Evolutionary conservation across 2,113 vertebrate species (phyloP), one percentile per base, ranked within the genome.

Genomic region (Nothocercus nigrocapillus): DNA sequence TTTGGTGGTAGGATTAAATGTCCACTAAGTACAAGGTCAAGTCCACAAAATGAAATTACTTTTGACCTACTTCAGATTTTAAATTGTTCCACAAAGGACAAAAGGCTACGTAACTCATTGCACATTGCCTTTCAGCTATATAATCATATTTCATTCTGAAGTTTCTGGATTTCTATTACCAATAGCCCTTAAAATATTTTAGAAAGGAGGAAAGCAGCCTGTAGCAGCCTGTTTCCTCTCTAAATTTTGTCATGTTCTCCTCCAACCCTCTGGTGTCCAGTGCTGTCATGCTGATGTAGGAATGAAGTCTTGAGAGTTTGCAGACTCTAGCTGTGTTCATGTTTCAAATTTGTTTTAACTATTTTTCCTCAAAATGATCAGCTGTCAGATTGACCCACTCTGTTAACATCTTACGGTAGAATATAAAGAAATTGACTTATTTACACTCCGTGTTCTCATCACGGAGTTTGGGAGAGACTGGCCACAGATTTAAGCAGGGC

Each of bases 1-100:
- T 97, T 97, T 97, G 97, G 91, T 91, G 82, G 91, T 77, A 85
- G 87, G 87, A 93, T 96, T 95, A 96, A 97, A 94, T 45, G 95
- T 69, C 64, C 85, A 97, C 76, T 96, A 84, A 95, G 95, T 88
- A 90, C 94, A 94, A 96, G 93, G 95, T 94, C 89, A 92, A 96
- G 90, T 64, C 87, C 74, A 73, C 66, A 92, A 91, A 96, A 69
- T 54, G 17, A 67, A 56, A 81, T 88, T 54, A 85, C 94, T 85
- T 93, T 53, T 96, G 95, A 80, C 88, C 85, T 90, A 59, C 66
- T 90, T 94, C 59, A 49, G 51, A 58, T 85, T 96, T 87, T 84
- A 67, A 18, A 44, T 51, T 62, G n/a, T n/a, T 91, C 20, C 68
- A 64, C 49, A 70, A 77, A 66, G 62, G 54, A 20, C 54, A 87